Conservation (phyloP, 2,113 vertebrate species). For the Meleagris gallopavo region DNA sequence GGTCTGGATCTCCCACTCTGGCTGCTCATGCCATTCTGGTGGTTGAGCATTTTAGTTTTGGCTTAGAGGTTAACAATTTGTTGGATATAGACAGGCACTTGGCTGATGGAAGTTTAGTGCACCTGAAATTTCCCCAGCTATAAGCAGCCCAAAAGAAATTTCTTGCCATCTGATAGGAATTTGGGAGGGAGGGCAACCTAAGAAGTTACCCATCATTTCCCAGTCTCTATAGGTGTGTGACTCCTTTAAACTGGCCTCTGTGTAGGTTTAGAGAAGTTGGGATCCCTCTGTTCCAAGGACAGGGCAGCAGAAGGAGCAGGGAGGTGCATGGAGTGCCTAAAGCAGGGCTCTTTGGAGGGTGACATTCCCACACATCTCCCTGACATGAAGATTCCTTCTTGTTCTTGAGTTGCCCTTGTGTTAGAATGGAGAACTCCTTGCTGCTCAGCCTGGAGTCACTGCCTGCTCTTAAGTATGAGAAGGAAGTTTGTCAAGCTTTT, state of each 20-base stretch:
- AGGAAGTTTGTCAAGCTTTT: neutral
- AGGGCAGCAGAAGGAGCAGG: neutral
- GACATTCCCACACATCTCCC: neutral
- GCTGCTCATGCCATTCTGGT: neutral
- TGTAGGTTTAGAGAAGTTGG: neutral
- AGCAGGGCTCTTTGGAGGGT: neutral
- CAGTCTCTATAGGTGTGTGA: fast-evolving
- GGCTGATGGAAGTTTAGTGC: no score
- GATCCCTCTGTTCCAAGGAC: neutral
- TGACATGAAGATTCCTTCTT: neutral
- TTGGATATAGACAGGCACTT: neutral
- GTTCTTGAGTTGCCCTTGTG: neutral
- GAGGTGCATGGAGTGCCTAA: neutral
- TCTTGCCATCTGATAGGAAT: neutral
- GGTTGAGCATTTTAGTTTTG: neutral
- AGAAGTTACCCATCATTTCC: neutral
- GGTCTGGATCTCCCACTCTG: neutral
- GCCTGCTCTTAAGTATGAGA: neutral
- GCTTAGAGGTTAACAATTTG: no score
- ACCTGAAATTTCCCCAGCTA: neutral
- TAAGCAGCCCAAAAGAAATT: neutral
- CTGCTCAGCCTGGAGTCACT: neutral
- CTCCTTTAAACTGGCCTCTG: neutral
- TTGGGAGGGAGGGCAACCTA: neutral
- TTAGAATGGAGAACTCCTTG: neutral